Evolutionary conservation across 2,113 vertebrate genomes (phyloP), one percentile per base, ranked within the genome.

Genomic region (Pangasianodon hypophthalmus): DNA sequence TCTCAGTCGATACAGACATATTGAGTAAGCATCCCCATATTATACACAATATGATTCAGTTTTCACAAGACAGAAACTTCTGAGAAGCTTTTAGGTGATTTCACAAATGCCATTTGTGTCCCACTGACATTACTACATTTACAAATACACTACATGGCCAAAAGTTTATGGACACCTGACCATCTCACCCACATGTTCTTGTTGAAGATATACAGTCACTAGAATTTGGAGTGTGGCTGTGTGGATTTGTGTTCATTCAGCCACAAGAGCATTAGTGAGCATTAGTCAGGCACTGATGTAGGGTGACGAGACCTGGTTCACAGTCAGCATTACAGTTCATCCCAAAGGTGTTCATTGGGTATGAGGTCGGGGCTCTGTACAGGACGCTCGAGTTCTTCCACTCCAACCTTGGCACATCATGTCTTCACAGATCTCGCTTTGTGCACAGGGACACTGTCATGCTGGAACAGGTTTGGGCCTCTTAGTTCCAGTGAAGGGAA

Each of bases 61-160:
- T 64, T 88, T 56, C 8, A 80, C 41, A 80, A 91, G 87, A 75
- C 62, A 84, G 79, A 52, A 87, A 90, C 86, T 24, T 50, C 24
- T 26, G 64, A n/a, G 60, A 56, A n/a, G 37, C 77, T 14, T 32
- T 62, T 11, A 62, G 85, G 29, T 62, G 75, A 56, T 41, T 69
- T 26, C 11, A 69, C 29, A 26, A 69, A 32, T 64, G 21, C 60
- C 26, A 32, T 71, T 71, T 37, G 32, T 71, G 67, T 71, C 18
- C n/a, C 18, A 73, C 16, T 73, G 32, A 73, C 8, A 19, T 73
- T 41, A 41, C 37, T 21, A 37, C 67, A n/a, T 32, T 37, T 37
- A 18, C 14, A 71, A 37, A 37, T 37, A 71, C 8, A 64, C 24
- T 29, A 29, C 3, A 29, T 37, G 16, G 62, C 26, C 26, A 64